Conservation (phyloP, 1,140 invertebrate species). For the Babylonia areolata region DNA sequence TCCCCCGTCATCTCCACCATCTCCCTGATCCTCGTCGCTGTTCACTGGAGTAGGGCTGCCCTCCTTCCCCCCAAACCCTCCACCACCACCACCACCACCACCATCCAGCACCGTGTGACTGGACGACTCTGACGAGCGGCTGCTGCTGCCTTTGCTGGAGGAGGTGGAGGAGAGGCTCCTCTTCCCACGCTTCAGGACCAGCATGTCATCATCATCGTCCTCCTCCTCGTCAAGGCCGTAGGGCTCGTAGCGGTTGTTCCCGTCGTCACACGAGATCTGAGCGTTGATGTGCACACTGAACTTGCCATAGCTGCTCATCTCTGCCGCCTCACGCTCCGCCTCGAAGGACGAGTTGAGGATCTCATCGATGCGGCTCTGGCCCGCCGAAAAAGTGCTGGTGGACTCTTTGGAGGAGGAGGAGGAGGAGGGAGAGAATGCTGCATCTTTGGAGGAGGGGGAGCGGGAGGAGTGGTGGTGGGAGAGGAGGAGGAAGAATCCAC, state of each 20-base stretch:
- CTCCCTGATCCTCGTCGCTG: conserved; percentile 60
- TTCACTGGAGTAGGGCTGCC: conserved; percentile 65
- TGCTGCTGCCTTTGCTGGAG: conserved; percentile 32
- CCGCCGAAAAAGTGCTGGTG: background rate
- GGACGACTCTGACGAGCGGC: conserved; percentile 43
- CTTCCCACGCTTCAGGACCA: background rate
- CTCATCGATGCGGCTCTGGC: conserved; percentile 41
- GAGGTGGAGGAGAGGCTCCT: conserved; percentile 34
- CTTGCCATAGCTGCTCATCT: conserved; percentile 35
- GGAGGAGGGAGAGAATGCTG: background rate
- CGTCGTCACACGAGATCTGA: conserved; percentile 38
- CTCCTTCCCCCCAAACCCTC: conserved; percentile 46
- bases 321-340: conserved; percentile 37
- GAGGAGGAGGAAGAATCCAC: background rate
- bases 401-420: background rate
- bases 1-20: background rate
- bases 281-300: conserved; percentile 47
- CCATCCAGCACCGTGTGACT: conserved; percentile 39
- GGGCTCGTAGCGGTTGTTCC: background rate
- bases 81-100: conserved; percentile 41
- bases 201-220: background rate
- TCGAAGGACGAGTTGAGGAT: conserved; percentile 43
- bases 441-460: background rate
- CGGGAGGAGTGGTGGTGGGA: background rate
- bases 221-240: background rate